Conservation (phyloP, 1,140 invertebrate genomes). For the Drosophila leontia region DNA sequence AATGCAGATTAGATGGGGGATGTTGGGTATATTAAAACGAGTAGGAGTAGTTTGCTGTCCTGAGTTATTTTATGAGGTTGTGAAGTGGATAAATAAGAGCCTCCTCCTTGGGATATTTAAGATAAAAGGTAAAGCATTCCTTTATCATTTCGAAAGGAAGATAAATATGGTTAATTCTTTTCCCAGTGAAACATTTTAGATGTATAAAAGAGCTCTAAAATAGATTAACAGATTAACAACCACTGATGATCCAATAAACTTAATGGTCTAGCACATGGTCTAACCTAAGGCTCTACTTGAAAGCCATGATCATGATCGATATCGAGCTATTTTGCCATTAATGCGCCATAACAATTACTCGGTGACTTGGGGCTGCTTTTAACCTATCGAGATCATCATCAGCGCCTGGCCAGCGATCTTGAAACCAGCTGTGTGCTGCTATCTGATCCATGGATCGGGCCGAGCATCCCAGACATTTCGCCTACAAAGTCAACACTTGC, state of each 20-base stretch:
- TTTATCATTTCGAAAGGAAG: not conserved
- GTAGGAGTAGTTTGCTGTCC: constrained; percentile 6
- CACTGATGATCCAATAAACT: constrained; percentile 15
- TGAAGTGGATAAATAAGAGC: not conserved
- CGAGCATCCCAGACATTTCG: constrained; percentile 38
- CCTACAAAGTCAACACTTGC: constrained; percentile 52
- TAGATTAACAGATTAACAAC: constrained; percentile 9
- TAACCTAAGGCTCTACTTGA: constrained; percentile 8
- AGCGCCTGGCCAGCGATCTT: constrained; percentile 9
- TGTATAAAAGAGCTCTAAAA: not conserved
- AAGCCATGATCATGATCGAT: constrained; percentile 15
- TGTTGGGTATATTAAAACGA: constrained; percentile 10
- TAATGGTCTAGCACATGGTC: constrained; percentile 2
- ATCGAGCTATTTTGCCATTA: constrained; percentile 7
- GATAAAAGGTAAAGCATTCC: not conserved
- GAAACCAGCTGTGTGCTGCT: constrained; percentile 24
- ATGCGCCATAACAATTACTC: constrained; percentile 38
- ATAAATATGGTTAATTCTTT: not conserved
- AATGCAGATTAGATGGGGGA: constrained; percentile 43
- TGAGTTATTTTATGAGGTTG: constrained; percentile 15
- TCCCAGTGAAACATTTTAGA: too few species aligned
- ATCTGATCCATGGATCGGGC: constrained; percentile 27
- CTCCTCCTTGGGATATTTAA: not conserved
- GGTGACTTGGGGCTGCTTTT: constrained; percentile 31
- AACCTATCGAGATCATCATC: constrained; percentile 35